Conservation (phyloP, 2,797 vertebrate genomes). For the Enteromius trimaculatus region DNA sequence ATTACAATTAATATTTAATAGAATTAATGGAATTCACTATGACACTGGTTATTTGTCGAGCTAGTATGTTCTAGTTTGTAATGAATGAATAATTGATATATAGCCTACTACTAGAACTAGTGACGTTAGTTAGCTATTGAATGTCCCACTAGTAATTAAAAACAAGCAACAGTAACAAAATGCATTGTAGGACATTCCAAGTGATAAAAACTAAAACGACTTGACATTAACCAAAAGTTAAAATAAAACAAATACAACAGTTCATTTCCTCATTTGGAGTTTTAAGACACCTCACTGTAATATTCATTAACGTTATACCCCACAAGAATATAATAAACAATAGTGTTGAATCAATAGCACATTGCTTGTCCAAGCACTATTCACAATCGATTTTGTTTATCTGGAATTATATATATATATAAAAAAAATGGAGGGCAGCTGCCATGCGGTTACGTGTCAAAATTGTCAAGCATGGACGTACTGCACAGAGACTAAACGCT, state of each 20-base stretch:
- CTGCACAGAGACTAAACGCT: slow-evolving; percentile 26
- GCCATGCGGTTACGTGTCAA: slow-evolving; percentile 41
- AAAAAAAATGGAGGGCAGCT: slow-evolving; percentile 20
- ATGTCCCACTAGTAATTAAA: not conserved
- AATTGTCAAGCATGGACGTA: slow-evolving; percentile 28
- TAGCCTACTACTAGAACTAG: not conserved
- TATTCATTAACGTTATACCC: not conserved
- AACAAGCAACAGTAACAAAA: not conserved
- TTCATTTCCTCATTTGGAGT: not conserved
- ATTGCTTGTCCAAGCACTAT: not conserved
- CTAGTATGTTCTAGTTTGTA: not conserved
- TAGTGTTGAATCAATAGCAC: not conserved
- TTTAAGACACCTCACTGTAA: not conserved
- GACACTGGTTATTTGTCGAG: not conserved
- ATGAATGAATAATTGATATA: not conserved
- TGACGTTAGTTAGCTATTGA: not conserved
- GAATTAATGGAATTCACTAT: not conserved
- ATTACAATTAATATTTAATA: not conserved
- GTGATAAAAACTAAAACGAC: not conserved
- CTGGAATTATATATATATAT: not conserved
- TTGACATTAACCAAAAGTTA: not conserved
- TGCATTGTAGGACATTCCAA: not conserved
- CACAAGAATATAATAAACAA: not conserved
- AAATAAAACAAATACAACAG: not conserved
- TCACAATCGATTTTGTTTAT: not conserved